Conservation (phyloP, 2,797 vertebrate species). For the Amblyopsis hoosieri region DNA sequence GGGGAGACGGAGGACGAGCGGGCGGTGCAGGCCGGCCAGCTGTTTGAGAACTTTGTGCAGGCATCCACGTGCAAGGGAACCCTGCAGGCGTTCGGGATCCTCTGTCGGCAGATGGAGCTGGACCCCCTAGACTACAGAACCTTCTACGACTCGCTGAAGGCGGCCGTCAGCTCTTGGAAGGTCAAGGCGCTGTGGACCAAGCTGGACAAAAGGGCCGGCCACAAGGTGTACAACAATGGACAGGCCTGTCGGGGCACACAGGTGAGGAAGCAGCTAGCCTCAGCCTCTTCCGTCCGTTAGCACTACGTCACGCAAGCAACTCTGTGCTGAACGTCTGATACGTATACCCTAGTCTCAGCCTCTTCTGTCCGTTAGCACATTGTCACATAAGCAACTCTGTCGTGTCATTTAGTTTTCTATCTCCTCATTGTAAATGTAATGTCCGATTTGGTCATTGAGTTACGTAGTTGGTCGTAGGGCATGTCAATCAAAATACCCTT, state of each 20-base stretch:
- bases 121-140: slow-evolving; percentile 85
- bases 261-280: slow-evolving; percentile 74
- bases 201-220: slow-evolving; percentile 91
- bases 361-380: too few species aligned
- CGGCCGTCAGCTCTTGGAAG: slow-evolving; percentile 90
- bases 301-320: too few species aligned
- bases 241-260: slow-evolving; percentile 85
- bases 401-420: too few species aligned
- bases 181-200: slow-evolving; percentile 96
- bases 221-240: slow-evolving; percentile 91
- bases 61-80: slow-evolving; percentile 94
- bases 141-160: slow-evolving; percentile 91
- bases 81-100: slow-evolving; percentile 93
- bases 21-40: slow-evolving; percentile 84
- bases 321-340: too few species aligned
- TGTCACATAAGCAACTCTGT: too few species aligned
- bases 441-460: too few species aligned
- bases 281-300: too few species aligned
- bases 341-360: too few species aligned
- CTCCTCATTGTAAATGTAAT: too few species aligned
- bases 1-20: slow-evolving; percentile 88
- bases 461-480: too few species aligned
- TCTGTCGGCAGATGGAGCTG: slow-evolving; percentile 89
- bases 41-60: slow-evolving; percentile 97
- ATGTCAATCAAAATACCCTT: too few species aligned